Evolutionary conservation across 2,113 vertebrate genomes (phyloP).

Genomic region (Podarcis raffonei): DNA sequence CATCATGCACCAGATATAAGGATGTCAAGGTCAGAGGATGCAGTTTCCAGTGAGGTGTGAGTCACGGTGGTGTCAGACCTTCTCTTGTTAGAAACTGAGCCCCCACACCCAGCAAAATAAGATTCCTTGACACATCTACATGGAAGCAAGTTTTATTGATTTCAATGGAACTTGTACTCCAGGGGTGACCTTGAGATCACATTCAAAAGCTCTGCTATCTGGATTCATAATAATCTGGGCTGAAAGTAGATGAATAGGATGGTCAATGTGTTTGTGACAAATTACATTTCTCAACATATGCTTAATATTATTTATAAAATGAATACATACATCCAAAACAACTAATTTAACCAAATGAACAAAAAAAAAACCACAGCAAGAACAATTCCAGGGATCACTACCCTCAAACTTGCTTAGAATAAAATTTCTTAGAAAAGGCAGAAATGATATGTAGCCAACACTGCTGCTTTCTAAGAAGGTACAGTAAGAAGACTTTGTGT

Average conservation of each 20-base stretch:
- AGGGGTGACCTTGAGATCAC: neutral
- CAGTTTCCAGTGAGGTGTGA: neutral
- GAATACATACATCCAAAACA: rapidly evolving
- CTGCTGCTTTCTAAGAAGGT: slow-evolving; percentile 44
- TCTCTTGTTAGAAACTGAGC: neutral
- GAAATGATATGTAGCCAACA: slow-evolving; percentile 20
- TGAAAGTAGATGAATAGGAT: neutral
- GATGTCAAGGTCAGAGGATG: neutral
- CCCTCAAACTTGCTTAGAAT: neutral
- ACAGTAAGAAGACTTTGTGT: slow-evolving; percentile 35
- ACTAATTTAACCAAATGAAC: rapidly evolving
- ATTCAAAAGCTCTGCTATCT: neutral
- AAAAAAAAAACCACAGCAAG: rapidly evolving
- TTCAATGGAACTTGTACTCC: neutral
- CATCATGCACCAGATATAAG: neutral
- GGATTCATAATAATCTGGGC: neutral
- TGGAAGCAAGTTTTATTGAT: neutral
- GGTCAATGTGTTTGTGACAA: slow-evolving; percentile 35
- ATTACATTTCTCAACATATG: slow-evolving; percentile 6
- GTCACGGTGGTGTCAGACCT: neutral
- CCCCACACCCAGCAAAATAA: neutral
- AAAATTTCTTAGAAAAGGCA: neutral
- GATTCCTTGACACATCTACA: neutral
- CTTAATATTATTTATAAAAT: neutral
- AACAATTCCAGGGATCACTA: neutral